Evolutionary conservation across 2,797 vertebrate genomes (phyloP).

Genomic region (Sebastes paucispinis): DNA sequence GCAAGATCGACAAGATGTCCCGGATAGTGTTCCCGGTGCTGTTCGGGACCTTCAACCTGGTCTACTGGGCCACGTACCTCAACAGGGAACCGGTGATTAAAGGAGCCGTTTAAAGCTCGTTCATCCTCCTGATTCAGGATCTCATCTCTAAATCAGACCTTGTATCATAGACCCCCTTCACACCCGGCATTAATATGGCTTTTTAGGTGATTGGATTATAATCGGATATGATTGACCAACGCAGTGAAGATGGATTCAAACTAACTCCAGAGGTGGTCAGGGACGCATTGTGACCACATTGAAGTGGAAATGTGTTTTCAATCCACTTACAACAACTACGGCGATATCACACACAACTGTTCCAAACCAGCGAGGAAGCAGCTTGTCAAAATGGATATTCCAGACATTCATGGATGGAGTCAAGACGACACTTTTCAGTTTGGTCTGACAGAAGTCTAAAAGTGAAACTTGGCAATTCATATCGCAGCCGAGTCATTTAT

Average conservation of each 20-base stretch:
- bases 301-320: background rate
- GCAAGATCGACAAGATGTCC: constrained; percentile 99
- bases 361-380: background rate
- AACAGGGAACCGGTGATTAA: constrained; percentile 95
- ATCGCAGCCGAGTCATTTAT: background rate
- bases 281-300: background rate
- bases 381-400: background rate
- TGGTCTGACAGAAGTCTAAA: background rate
- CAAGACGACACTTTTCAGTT: background rate
- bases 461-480: background rate
- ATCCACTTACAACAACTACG: background rate
- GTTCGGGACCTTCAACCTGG: constrained; percentile 97
- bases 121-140: constrained; percentile 70
- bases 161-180: constrained; percentile 55
- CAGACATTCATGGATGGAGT: background rate
- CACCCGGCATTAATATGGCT: background rate
- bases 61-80: constrained; percentile 98
- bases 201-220: background rate
- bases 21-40: constrained; percentile 95
- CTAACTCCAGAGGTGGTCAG: background rate
- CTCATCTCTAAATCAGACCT: constrained; percentile 76
- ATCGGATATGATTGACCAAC: background rate
- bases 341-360: too few relatives aligned
- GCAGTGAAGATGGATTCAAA: background rate
- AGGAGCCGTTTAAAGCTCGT: constrained; percentile 81